Evolutionary conservation across 2,113 vertebrate species (phyloP), one percentile per base, ranked within the genome.

Genomic region (Blennius ocellaris): DNA sequence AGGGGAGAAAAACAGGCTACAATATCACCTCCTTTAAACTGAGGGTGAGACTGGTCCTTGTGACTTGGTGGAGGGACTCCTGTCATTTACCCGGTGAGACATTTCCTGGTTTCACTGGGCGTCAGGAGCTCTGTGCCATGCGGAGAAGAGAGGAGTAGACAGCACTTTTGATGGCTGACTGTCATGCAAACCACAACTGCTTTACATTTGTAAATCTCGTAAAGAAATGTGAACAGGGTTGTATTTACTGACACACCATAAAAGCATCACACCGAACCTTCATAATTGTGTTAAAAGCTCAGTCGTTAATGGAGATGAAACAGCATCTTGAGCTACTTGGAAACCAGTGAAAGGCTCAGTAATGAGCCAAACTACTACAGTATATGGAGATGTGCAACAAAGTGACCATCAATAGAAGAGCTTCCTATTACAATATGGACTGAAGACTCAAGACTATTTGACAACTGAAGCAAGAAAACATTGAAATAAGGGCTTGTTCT

Each of bases 391-490:
- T 51, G 41, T 51, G 40, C 50, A 15, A 60, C 73, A 73, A 80
- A 76, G 40, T 77, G 76, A 50, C 84, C 77, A 1, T 72, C 47
- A 51, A 60, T 54, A 55, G 38, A 67, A 58, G 8, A 41, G 59
- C 58, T 54, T 76, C 67, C 67, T 58, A 87, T 87, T 82, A 77
- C 80, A 77, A 86, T 57, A 43, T 73, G 57, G 74, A 77, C 47
- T 17, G 39, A 82, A 84, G n/a, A 83, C 71, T 80, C 69, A 12
- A 51, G 74, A 82, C 69, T 76, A 79, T 90, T 87, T 90, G 91
- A 84, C 90, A 92, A 92, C 80, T 93, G 82, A 90, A 91, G 92
- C 90, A 90, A 87, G 88, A 89, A 60, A 51, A 91, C 87, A 94
- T 93, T 87, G 90, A 84, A 73, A 75, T 94, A 93, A 94, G 90